phyloP scores from a whole-genome alignment of 2,113 vertebrate species.

The Grallaria varia region DNA sequence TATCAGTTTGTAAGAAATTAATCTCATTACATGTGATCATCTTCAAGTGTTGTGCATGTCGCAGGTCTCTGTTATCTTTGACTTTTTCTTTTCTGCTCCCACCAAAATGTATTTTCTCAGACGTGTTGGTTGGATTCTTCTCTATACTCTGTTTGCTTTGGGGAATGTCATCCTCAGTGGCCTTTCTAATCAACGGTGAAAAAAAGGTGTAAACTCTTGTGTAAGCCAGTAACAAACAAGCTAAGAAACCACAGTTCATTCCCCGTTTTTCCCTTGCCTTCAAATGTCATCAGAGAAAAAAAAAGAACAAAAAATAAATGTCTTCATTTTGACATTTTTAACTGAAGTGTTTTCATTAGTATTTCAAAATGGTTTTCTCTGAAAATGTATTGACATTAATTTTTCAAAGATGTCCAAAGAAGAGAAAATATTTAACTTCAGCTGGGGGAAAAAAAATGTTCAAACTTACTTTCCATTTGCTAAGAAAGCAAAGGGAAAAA shows the following conservation, averaged over 20 bases:
- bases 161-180: not conserved
- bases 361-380: not conserved
- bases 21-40: not conserved
- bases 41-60: not conserved
- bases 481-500: not conserved
- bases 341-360: not conserved
- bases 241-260: not conserved
- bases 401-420: not conserved
- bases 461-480: not conserved
- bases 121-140: not conserved
- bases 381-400: not conserved
- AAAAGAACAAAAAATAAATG: not conserved
- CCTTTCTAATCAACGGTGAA: not conserved
- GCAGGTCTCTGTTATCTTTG: fast-evolving
- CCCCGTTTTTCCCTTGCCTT: not conserved
- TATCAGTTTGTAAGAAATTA: not conserved
- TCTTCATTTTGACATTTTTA: slow-evolving; percentile 5
- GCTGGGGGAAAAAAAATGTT: not conserved
- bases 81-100: not conserved
- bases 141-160: not conserved
- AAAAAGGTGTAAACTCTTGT: not conserved
- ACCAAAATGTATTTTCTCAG: not conserved
- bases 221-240: not conserved
- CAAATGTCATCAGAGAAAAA: not conserved
- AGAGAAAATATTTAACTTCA: not conserved